Evolutionary conservation across 2,888 invertebrate genomes (phyloP), one percentile per base, ranked within the genome.

Genomic region (Lamproptera curius): DNA sequence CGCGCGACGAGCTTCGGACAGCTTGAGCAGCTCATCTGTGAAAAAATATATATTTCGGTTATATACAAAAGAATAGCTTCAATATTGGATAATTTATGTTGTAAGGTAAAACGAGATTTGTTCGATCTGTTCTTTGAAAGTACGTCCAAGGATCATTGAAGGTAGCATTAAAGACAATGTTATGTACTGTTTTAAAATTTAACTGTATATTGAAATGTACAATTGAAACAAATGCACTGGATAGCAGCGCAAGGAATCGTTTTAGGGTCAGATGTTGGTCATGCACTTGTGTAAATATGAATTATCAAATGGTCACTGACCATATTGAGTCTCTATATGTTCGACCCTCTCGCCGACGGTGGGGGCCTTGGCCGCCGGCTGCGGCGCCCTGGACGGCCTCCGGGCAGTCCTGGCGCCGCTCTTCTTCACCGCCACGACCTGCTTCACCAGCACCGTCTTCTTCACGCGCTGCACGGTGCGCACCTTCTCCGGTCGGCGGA

Each of bases 361-460:
- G 8, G 62, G 94, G 16, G 63, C 80, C 65, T n/a, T 83, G 61
- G 62, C 73, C 60, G n/a, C 83, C 6, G 65, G 26, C 33, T 2
- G 42, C 28, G 33, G 48, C 2, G 69, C 63, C 1, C 64, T 46
- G 15, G 63, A 63, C 0, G 67, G 57, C 3, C 75, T 50, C 1
- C 72, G 55, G 13, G 58, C 72, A 55, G 58, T 73, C 0, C 89
- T 83, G 8, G 77, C 61, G 2, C 84, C 67, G 1, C 83, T 73
- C 0, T 91, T 84, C 40, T 92, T 91, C 6, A 96, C 94, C 0
- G 94, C 94, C 10, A 97, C 94, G 54, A 95, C 92, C 63, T 96
- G 95, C 64, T 94, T 93, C 23, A 95, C 94, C 76, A 96, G 91
- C 54, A 95, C 94, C 0, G 94, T 96, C 76, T 97, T 97, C 84